These are phyloP conservation scores for Lota lota DNA, from an alignment of 2,113 vertebrate genomes.

Conservation along the genomic window DNA sequence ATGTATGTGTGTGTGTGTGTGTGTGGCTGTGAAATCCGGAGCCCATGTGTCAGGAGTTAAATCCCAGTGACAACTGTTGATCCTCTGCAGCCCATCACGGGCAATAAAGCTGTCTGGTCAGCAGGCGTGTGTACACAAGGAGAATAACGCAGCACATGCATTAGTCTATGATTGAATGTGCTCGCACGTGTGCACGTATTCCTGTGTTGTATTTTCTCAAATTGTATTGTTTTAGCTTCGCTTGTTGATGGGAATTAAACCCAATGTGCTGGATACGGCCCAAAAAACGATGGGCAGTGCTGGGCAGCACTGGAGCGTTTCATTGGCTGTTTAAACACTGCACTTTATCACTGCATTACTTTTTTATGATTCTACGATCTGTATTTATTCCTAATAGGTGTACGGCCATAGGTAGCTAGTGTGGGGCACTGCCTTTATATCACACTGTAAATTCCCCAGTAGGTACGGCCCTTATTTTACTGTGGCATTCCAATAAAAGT, in stretches of 20 bases:
- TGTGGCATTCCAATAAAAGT: constrained; percentile 62
- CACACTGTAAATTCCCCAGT: constrained; percentile 57
- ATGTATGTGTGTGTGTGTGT: constrained; percentile 6
- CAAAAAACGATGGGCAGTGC: too few species aligned
- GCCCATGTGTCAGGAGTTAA: constrained; percentile 61
- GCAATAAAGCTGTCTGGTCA: constrained; percentile 37
- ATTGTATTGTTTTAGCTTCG: too few species aligned
- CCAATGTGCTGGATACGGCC: too few species aligned
- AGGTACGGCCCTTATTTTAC: constrained; percentile 52
- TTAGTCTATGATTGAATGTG: background rate
- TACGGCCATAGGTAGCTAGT: too few species aligned
- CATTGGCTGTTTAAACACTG: too few species aligned
- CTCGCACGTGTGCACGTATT: background rate
- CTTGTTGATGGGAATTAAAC: too few species aligned
- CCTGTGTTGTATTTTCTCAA: too few species aligned
- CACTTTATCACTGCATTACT: too few species aligned
- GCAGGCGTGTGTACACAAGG: constrained; percentile 30
- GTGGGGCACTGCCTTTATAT: constrained; percentile 21
- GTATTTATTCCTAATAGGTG: too few species aligned
- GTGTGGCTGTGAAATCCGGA: constrained; percentile 59
- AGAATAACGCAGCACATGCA: constrained; percentile 5
- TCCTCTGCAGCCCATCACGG: constrained; percentile 40
- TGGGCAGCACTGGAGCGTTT: too few species aligned
- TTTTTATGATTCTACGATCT: too few species aligned
- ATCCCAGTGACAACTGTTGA: constrained; percentile 57